Evolutionary conservation across 2,113 vertebrate genomes (phyloP).

Genomic region (Anoura caudifer): DNA sequence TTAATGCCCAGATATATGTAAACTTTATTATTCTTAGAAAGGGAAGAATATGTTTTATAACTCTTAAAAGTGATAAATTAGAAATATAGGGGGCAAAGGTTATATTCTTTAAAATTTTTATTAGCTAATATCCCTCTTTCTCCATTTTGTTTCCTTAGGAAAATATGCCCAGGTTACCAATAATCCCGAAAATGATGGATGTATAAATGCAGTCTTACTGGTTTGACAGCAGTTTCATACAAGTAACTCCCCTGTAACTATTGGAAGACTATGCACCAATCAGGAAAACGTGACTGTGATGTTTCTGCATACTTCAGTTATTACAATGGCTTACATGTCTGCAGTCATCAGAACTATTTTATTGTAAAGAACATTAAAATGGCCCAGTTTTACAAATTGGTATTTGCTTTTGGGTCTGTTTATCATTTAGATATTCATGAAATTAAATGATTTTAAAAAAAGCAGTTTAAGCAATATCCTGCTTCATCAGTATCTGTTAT

Average conservation of each 20-base stretch:
- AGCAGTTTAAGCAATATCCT: not conserved
- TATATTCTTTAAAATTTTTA: constrained; percentile 11
- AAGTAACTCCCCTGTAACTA: not conserved
- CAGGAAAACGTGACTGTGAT: not conserved
- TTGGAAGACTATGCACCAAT: not conserved
- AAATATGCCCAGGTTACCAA: constrained; percentile 99
- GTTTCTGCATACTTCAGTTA: not conserved
- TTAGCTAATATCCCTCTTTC: not conserved
- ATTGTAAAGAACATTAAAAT: constrained; percentile 40
- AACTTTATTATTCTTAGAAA: constrained; percentile 20
- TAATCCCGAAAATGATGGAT: constrained; percentile 98
- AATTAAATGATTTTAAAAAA: not conserved
- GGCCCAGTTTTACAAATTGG: not conserved
- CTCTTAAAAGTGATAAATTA: not conserved
- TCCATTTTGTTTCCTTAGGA: constrained; percentile 80
- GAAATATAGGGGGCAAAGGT: not conserved
- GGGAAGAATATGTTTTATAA: not conserved
- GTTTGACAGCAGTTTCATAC: constrained; percentile 79
- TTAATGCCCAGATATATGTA: not conserved
- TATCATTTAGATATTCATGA: not conserved
- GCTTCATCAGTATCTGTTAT: not conserved
- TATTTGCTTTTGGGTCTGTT: not conserved
- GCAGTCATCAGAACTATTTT: constrained; percentile 18
- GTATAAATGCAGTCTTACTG: constrained; percentile 95
- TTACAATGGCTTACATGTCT: not conserved